These are phyloP conservation scores for Drosophila pandora DNA, from an alignment of 1,140 invertebrate genomes.

Conservation along the genomic window DNA sequence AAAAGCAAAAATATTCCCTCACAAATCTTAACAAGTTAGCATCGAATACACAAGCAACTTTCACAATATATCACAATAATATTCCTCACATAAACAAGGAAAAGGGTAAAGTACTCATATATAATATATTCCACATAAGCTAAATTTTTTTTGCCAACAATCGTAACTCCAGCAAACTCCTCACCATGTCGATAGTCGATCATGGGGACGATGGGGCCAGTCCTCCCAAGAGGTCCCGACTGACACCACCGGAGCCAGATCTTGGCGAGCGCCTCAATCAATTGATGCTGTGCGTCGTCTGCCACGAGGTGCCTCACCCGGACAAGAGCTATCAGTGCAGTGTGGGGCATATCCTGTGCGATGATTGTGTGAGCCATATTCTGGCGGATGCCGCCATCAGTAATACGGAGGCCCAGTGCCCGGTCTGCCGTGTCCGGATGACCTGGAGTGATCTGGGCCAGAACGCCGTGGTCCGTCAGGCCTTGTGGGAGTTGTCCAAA, in stretches of 20 bases:
- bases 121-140: no score
- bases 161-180: no score
- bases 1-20: no score
- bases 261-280: background rate
- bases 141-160: no score
- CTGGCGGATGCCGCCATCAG: background rate
- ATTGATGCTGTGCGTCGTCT: background rate
- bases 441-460: background rate
- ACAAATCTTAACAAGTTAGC: background rate
- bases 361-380: background rate
- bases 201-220: background rate
- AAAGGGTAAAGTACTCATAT: no score
- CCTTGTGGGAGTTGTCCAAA: background rate
- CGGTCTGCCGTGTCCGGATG: background rate
- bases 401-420: background rate
- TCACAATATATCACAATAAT: background rate
- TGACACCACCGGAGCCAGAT: background rate
- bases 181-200: background rate
- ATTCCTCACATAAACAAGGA: background rate
- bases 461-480: background rate
- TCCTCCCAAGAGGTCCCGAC: background rate
- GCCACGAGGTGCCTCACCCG: background rate
- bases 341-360: background rate
- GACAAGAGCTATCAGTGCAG: conserved; percentile 1
- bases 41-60: background rate